A percentile compares a stretch with the other conserved stretches of the same genome.
These are phyloP conservation scores for Colinus virginianus DNA, from an alignment of 2,113 vertebrate genomes.

Conservation along the genomic window DNA sequence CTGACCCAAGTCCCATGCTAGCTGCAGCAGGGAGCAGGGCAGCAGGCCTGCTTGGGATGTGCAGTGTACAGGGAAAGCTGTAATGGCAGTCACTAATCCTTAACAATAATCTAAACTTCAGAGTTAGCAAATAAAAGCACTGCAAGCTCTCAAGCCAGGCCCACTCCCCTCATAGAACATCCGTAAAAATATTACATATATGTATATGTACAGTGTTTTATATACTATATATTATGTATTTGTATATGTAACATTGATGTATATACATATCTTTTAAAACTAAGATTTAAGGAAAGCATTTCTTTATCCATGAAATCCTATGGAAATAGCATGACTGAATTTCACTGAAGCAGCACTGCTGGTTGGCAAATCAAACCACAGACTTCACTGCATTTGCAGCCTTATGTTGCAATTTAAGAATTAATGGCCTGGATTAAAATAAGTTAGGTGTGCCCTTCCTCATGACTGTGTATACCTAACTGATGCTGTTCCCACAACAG, in stretches of 20 bases:
- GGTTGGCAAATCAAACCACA: not conserved
- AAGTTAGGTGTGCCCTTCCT: not conserved
- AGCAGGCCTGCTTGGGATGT: no score
- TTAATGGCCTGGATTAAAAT: not conserved
- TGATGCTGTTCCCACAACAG: not conserved
- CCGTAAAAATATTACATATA: not conserved
- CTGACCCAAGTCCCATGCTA: no score
- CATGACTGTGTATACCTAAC: not conserved
- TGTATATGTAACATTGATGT: not conserved
- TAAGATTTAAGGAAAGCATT: not conserved
- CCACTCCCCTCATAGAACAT: not conserved
- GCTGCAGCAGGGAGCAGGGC: no score
- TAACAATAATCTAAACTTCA: not conserved
- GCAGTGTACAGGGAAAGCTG: no score
- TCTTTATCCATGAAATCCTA: not conserved
- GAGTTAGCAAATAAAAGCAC: not conserved
- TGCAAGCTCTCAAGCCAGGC: not conserved
- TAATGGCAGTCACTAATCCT: not conserved
- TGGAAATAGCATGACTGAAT: not conserved
- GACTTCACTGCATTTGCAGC: not conserved
- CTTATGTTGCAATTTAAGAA: not conserved
- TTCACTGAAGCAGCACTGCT: not conserved
- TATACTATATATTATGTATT: no score
- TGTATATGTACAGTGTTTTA: no score
- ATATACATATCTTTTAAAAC: not conserved